Base-by-base conservation (phyloP, 2,113 vertebrate genomes). In the Tragelaphus buxtoni region DNA sequence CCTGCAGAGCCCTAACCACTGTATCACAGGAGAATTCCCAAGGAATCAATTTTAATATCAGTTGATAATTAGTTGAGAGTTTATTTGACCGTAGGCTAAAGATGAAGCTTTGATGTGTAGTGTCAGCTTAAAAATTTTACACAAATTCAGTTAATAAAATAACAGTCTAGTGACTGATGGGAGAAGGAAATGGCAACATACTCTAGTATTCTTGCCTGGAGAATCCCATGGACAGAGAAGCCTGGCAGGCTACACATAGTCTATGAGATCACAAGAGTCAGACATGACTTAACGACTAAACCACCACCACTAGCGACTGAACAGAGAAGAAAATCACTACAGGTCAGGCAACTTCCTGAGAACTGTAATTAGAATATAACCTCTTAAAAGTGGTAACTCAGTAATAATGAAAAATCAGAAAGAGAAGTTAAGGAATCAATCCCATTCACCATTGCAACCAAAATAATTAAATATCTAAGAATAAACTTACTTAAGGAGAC, bases 41-140 rank as follows among this genome's bases (percentile, higher is more conserved):
- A 94, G 55, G 92, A 91, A 65, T 74, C 35, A 86, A 49, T 86
- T 94, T 96, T 88, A 95, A 91, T 26, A 94, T 69, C 30, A 74
- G 9, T 65, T 86, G 42, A 92, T 79, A 26, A 65, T 80, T 63
- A 94, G 47, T 53, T 91, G 53, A 95, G 47, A 91, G 20, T 81
- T 95, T 92, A 85, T 45, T 53, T 81, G 60, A 74, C 30, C 45
- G 0, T 82, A 85, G 90, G 3, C 45, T 85, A 35, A 95, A 92
- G 13, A 93, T 51, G 14, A 95, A 30, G 18, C 58, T 90, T 87
- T 26, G 47, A n/a, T n/a, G 7, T 65, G 45, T 95, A 47, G 2
- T 88, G 39, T 92, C 84, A 94, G 47, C 55, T 95, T 96, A 55
- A 93, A 95, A 92, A 84, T 4, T 35, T 79, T 80, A 86, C 18